These are phyloP conservation scores for Cyaniris semiargus DNA, from an alignment of 2,888 invertebrate genomes.

Conservation along the genomic window DNA sequence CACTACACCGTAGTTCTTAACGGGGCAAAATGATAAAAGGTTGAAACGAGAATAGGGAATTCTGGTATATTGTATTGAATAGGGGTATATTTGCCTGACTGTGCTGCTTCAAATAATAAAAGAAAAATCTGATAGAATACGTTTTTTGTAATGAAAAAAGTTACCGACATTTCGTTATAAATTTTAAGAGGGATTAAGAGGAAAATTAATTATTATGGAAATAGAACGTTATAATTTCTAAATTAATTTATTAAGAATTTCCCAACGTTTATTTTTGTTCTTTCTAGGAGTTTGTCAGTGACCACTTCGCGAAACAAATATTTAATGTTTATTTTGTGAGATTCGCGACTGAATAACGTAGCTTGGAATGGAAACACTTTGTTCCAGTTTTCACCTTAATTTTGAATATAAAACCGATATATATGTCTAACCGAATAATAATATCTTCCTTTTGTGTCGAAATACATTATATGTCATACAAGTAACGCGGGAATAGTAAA, in stretches of 20 bases:
- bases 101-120: neutral
- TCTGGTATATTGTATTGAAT: no score
- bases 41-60: no score
- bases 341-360: neutral
- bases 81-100: neutral
- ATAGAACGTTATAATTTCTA: neutral
- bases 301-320: neutral
- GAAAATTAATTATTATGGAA: slow-evolving; percentile 10
- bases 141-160: slow-evolving; percentile 3
- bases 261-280: neutral
- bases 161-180: neutral
- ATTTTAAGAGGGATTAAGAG: slow-evolving; percentile 12
- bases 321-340: neutral
- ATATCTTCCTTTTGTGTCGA: no score
- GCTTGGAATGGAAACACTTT: no score
- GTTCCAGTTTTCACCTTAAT: neutral
- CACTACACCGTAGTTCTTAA: no score
- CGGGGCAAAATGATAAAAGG: no score
- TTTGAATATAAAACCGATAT: neutral
- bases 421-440: no score
- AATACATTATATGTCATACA: no score
- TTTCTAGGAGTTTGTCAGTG: neutral
- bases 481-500: no score
- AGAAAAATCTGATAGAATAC: neutral
- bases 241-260: neutral